Percentiles rank a stretch among this genome's conserved stretches.
Conservation (phyloP, 2,888 invertebrate species). For the Drosophila yooni region DNA sequence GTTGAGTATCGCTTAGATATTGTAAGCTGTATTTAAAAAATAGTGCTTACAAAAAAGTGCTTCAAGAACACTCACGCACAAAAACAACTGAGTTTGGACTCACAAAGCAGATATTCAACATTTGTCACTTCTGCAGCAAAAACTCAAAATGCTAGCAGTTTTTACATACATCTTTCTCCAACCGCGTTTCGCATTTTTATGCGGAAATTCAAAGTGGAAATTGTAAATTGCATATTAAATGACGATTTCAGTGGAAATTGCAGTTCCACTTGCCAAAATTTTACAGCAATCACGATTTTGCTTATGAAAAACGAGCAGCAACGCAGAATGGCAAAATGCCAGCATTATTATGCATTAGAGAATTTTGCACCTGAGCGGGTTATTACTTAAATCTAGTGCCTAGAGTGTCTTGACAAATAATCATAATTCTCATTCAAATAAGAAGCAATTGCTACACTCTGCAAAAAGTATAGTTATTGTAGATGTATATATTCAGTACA, state of each 20-base stretch:
- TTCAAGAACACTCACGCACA: not conserved
- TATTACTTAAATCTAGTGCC: not conserved
- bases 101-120: slow-evolving; percentile 10
- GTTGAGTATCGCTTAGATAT: not conserved
- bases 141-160: slow-evolving; percentile 14
- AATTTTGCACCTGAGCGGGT: not conserved
- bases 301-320: slow-evolving; percentile 25
- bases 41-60: not conserved
- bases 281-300: slow-evolving; percentile 29
- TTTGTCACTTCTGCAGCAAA: slow-evolving; percentile 12
- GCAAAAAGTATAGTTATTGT: not conserved
- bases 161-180: not conserved
- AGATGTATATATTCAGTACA: not conserved
- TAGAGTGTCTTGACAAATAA: not conserved
- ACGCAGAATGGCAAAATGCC: slow-evolving; percentile 1
- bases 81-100: not conserved
- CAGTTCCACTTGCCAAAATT: slow-evolving; percentile 28
- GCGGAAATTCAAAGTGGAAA: slow-evolving; percentile 7
- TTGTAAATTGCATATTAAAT: slow-evolving; percentile 70
- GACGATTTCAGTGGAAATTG: slow-evolving; percentile 38
- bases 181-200: not conserved
- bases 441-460: not conserved
- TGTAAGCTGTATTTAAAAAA: not conserved
- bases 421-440: not conserved
- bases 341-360: not conserved